Base-by-base conservation (phyloP, 2,797 vertebrate genomes). In the Myotis vivesi region DNA sequence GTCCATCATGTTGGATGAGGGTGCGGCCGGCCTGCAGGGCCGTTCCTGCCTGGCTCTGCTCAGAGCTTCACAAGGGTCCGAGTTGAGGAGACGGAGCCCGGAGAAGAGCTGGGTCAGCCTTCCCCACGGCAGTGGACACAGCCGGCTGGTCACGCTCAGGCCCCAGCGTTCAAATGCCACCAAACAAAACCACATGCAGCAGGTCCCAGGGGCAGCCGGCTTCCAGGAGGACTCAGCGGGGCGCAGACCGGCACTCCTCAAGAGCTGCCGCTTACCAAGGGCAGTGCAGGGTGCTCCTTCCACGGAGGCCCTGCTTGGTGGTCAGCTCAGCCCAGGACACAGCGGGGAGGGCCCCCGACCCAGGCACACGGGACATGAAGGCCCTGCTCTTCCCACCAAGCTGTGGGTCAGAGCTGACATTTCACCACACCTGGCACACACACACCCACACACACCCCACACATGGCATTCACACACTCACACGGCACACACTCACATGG, bases 331-430 rank as follows among this genome's bases (percentile, higher is more conserved):
- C 51, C 13, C 3, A 0, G 55, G 16, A 36, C 44, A 9, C 5
- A 0, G 0, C 2, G 16, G 17, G n/a, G 73, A 23, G 9, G 69
- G 17, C 12, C 2, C n/a, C 57, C 0, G 23, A 23, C 22, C 10
- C 12, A 8, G 71, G 41, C 55, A 9, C 16, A 17, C 15, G 10
- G 30, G 22, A 3, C 22, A 2, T 6, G 38, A 49, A 5, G 71
- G 8, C 30, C 20, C 16, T 6, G 75, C 64, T 36, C 46, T 9
- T 2, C 22, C 23, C 23, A 10, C 57, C 6, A 20, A 36, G 64
- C 64, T 36, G n/a, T 1, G 7, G 20, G 64, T 36, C 28, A 8
- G n/a, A 68, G 64, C 17, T 33, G 28, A 33, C 16, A 33, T 20
- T 9, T 68, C 17, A 68, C 64, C 64, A 36, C 66, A 68, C n/a